These are phyloP conservation scores for Sebastes iracundus DNA, from an alignment of 2,797 vertebrate genomes.

Conservation along the genomic window DNA sequence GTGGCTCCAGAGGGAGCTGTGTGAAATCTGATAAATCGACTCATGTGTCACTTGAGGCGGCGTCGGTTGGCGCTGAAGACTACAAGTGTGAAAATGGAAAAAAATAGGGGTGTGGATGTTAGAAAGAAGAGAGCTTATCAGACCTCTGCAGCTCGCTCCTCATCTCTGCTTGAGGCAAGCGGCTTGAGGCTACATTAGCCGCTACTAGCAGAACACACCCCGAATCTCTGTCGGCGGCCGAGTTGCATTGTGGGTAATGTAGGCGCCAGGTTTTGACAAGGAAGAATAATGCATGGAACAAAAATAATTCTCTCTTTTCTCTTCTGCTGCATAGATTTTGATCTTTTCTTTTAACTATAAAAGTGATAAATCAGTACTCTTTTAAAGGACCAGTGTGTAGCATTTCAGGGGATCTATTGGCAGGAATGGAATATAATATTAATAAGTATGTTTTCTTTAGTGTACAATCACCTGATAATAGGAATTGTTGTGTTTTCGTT, in stretches of 20 bases:
- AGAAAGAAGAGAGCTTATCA: neutral
- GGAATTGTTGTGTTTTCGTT: fast-evolving
- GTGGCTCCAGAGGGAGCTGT: neutral
- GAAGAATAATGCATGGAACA: neutral
- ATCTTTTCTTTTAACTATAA: neutral
- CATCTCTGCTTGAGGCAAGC: neutral
- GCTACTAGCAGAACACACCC: no score
- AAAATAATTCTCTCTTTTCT: no score
- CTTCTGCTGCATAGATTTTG: neutral
- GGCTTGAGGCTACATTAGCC: neutral
- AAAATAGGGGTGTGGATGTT: neutral
- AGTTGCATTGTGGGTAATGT: neutral
- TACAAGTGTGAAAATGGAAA: neutral
- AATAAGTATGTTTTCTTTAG: no score
- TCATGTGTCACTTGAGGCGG: neutral
- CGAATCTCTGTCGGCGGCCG: neutral
- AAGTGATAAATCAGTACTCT: neutral
- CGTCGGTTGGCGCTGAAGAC: neutral
- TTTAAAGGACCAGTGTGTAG: no score
- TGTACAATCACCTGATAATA: no score
- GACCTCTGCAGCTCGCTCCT: neutral
- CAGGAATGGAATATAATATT: no score
- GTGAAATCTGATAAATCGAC: neutral
- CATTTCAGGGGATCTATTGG: no score
- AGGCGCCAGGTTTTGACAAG: neutral